phyloP scores from a whole-genome alignment of 2,797 vertebrate species.

The Coccyzus lansbergi region DNA sequence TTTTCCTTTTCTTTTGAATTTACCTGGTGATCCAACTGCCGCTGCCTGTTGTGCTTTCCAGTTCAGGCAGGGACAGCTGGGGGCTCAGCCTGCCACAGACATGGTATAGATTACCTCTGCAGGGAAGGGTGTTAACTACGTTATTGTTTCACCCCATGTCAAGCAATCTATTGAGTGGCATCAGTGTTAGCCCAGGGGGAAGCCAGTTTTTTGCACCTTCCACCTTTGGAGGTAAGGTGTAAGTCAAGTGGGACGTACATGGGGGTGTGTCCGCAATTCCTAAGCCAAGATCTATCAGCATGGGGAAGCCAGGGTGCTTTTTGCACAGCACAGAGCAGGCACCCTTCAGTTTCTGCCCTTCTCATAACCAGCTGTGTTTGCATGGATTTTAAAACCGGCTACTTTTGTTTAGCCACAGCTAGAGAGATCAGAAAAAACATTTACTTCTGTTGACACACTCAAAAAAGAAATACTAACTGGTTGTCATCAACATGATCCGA shows the following conservation, averaged over 20 bases:
- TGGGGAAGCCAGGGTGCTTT: accelerated
- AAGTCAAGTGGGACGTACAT: background rate
- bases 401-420: background rate
- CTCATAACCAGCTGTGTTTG: background rate
- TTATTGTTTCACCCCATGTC: background rate
- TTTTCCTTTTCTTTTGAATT: background rate
- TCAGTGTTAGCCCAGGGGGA: background rate
- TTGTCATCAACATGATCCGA: background rate
- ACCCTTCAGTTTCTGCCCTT: background rate
- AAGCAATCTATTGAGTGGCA: background rate
- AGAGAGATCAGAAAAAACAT: background rate
- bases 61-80: background rate
- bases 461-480: background rate
- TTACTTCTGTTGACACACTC: background rate
- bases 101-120: slow-evolving; percentile 15
- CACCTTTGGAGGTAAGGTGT: background rate
- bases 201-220: background rate
- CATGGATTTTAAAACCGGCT: background rate
- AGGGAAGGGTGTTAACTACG: background rate
- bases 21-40: background rate
- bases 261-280: background rate
- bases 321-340: background rate
- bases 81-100: background rate
- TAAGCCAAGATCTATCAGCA: background rate
- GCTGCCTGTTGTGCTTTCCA: background rate